Base-by-base conservation (phyloP, 2,113 vertebrate species). In the Sylvilagus bachmani region DNA sequence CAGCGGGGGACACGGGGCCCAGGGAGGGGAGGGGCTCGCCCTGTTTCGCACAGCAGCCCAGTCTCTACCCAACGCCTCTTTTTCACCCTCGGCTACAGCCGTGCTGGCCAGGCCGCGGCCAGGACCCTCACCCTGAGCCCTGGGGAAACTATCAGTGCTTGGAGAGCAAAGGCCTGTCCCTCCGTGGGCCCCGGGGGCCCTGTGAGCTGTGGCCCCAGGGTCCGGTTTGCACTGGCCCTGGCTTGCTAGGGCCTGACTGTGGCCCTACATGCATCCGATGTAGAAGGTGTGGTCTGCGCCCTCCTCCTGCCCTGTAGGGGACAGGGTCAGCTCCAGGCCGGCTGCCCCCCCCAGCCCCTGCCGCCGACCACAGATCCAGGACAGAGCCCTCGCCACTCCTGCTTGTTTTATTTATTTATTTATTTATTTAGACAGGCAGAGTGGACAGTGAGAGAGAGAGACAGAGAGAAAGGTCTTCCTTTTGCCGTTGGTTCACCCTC, bases 131-230 rank as follows among this genome's bases (percentile, higher is more conserved):
- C 69, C 21, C 38, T 27, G n/a, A 61, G 38, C 8, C 64, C 77
- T 8, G 0, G 66, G 70, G 53, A 95, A 93, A 79, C 24, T 36
- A 9, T 1, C n/a, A 24, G 51, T 71, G 31, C 25, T 62, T 62
- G 33, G 74, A 86, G 86, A 70, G 31, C 93, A 95, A 90, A 94
- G 79, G 7, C 27, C 27, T 31, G 25, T 24, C 49, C 21, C n/a
- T 84, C 16, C 49, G 29, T 6, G 16, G 27, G 53, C 67, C 49
- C 49, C 74, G 22, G 78, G 84, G 55, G 78, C 51, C 4, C 27
- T 49, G 55, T 86, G 86, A 79, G 79, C 55, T 71, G 55, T 2
- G 13, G 62, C 12, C 86, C 73, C 2, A 11, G 61, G n/a, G 89
- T 21, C 61, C 6, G 19, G 86, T 49, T 62, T 44, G 51, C 38